A percentile compares a stretch with the other conserved stretches of the same genome.
Conservation (phyloP, 2,797 vertebrate genomes). For the Chelmon rostratus region DNA sequence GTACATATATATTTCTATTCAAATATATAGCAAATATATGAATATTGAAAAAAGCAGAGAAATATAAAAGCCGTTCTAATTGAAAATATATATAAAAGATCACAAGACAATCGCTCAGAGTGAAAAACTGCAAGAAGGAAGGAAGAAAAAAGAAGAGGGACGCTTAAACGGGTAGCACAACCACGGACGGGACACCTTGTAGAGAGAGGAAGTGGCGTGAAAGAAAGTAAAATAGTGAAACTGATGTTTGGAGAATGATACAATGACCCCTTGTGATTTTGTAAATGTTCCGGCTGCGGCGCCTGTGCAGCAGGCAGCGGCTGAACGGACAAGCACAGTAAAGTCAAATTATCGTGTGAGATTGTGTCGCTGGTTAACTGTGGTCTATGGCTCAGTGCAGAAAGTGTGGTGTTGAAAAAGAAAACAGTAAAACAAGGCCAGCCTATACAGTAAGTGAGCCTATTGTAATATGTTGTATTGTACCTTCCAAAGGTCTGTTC, state of each 20-base stretch:
- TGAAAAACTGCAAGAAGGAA: conserved; percentile 74
- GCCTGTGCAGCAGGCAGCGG: conserved; percentile 52
- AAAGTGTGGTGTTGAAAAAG: conserved; percentile 77
- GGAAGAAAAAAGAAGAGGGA: conserved; percentile 61
- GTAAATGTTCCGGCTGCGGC: conserved; percentile 62
- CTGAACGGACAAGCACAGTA: conserved; percentile 77
- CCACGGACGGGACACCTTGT: conserved; percentile 60
- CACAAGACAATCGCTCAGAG: conserved; percentile 89
- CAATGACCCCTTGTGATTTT: conserved; percentile 70
- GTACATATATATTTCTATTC: conserved; percentile 91
- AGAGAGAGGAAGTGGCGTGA: conserved; percentile 59
- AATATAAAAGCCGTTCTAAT: conserved; percentile 87
- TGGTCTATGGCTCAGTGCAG: conserved; percentile 78
- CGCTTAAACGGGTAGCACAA: conserved; percentile 79
- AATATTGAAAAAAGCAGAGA: conserved; percentile 86
- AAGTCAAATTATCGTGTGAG: conserved; percentile 76
- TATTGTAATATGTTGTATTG: conserved; percentile 83
- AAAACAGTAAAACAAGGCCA: conserved; percentile 70
- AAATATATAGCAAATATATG: conserved; percentile 90
- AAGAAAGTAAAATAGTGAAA: conserved; percentile 57
- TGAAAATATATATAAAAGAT: conserved; percentile 87
- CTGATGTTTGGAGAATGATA: conserved; percentile 61
- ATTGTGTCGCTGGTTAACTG: conserved; percentile 77
- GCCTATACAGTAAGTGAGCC: conserved; percentile 77
- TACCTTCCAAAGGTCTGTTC: conserved; percentile 82